These are phyloP conservation scores for Pollenia amentaria DNA, from an alignment of 2,888 invertebrate genomes.

Conservation along the genomic window DNA sequence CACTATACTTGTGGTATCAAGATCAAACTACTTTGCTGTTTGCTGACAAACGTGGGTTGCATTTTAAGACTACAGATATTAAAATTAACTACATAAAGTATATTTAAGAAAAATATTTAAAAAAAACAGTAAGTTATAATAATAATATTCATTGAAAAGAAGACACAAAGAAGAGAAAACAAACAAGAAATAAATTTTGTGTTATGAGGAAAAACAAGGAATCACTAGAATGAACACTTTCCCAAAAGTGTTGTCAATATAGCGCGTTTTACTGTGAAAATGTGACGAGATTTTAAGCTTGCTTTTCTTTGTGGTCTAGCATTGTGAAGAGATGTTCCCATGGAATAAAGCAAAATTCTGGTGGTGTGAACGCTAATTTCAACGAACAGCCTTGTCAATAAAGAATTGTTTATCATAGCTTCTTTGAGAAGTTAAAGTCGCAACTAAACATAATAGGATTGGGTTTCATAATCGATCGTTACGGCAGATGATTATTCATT, in stretches of 20 bases:
- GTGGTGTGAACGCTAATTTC: too few relatives aligned
- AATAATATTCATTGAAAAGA: constrained; percentile 37
- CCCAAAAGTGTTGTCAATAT: constrained; percentile 2
- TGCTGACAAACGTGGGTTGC: constrained; percentile 63
- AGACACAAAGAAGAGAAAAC: background rate
- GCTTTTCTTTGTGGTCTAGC: too few relatives aligned
- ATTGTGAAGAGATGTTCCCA: too few relatives aligned
- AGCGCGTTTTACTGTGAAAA: constrained; percentile 11
- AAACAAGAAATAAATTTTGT: constrained; percentile 30
- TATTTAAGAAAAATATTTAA: constrained; percentile 5
- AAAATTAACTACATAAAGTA: constrained; percentile 48
- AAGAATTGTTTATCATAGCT: too few relatives aligned
- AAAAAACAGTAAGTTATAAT: constrained; percentile 41
- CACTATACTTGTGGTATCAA: constrained; percentile 60
- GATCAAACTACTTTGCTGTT: constrained; percentile 50
- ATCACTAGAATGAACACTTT: constrained; percentile 16
- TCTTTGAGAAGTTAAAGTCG: too few relatives aligned
- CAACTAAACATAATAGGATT: too few relatives aligned
- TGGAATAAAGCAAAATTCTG: too few relatives aligned
- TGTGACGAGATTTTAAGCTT: too few relatives aligned
- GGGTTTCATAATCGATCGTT: too few relatives aligned
- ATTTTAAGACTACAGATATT: constrained; percentile 56
- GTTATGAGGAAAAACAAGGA: constrained; percentile 14
- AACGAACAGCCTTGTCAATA: too few relatives aligned
- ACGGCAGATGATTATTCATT: too few relatives aligned